Conservation (phyloP, 2,888 invertebrate genomes). For the Biston betularia region DNA sequence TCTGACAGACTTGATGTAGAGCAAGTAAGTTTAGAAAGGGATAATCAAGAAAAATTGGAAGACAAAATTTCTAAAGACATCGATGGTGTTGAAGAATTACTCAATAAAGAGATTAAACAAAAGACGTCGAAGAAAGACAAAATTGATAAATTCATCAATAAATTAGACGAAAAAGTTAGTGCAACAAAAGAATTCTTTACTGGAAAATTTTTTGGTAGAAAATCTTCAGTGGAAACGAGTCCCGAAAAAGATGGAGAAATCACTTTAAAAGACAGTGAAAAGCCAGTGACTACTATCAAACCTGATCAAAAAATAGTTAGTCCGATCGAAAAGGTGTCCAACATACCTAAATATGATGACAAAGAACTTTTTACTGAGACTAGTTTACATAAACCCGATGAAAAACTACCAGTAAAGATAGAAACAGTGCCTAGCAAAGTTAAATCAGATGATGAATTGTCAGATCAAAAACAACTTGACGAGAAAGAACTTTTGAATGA, state of each 20-base stretch:
- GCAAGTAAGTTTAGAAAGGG: conserved; percentile 75
- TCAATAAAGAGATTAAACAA: conserved; percentile 49
- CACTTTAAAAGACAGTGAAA: not conserved
- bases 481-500: conserved; percentile 2
- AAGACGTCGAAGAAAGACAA: conserved; percentile 42
- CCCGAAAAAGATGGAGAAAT: conserved; percentile 20
- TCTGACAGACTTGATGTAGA: conserved; percentile 74
- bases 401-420: not conserved
- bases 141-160: conserved; percentile 57
- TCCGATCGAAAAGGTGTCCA: not conserved
- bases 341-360: too few species aligned
- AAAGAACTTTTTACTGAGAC: not conserved
- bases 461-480: conserved; percentile 9
- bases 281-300: not conserved
- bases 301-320: not conserved
- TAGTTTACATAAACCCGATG: not conserved
- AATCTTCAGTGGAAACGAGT: conserved; percentile 24
- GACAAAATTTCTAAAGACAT: conserved; percentile 33
- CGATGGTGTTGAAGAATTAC: conserved; percentile 58
- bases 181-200: conserved; percentile 59
- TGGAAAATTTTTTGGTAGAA: conserved; percentile 50
- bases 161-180: conserved; percentile 60
- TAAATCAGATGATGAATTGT: conserved; percentile 22
- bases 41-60: conserved; percentile 47
- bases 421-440: conserved; percentile 25